phyloP scores from a whole-genome alignment of 2,888 invertebrate species.

The Leucoma salicis region DNA sequence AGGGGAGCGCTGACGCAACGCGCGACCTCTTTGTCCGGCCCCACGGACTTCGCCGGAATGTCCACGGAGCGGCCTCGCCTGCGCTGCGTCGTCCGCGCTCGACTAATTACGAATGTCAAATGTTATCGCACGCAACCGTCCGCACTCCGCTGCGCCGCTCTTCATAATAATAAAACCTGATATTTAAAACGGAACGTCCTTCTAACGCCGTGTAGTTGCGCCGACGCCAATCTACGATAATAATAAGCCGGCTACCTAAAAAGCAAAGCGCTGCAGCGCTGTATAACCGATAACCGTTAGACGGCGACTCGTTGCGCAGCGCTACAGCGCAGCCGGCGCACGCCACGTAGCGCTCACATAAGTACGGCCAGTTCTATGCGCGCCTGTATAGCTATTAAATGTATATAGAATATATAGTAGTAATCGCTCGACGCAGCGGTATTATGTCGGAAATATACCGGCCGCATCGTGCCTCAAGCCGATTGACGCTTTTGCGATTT shows the following conservation, averaged over 20 bases:
- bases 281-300: constrained; percentile 34
- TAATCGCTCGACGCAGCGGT: constrained; percentile 83
- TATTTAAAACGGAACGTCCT: constrained; percentile 83
- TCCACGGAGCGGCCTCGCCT: constrained; percentile 60
- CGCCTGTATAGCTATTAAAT: constrained; percentile 83
- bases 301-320: constrained; percentile 52
- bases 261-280: constrained; percentile 69
- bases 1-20: constrained; percentile 66
- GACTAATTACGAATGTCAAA: constrained; percentile 82
- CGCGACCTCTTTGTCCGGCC: constrained; percentile 79
- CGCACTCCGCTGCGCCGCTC: constrained; percentile 81
- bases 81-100: constrained; percentile 62
- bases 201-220: constrained; percentile 83
- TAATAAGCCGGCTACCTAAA: constrained; percentile 77
- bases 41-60: constrained; percentile 64
- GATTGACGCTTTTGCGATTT: constrained; percentile 73
- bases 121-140: constrained; percentile 82
- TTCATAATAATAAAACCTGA: constrained; percentile 83
- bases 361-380: constrained; percentile 83
- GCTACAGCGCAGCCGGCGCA: constrained; percentile 60
- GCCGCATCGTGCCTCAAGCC: constrained; percentile 76
- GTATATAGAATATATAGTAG: constrained; percentile 83
- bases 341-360: constrained; percentile 78
- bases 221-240: constrained; percentile 83
- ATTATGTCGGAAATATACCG: constrained; percentile 83